phyloP scores from a whole-genome alignment of 2,113 vertebrate genomes.

The Archilochus colubris region DNA sequence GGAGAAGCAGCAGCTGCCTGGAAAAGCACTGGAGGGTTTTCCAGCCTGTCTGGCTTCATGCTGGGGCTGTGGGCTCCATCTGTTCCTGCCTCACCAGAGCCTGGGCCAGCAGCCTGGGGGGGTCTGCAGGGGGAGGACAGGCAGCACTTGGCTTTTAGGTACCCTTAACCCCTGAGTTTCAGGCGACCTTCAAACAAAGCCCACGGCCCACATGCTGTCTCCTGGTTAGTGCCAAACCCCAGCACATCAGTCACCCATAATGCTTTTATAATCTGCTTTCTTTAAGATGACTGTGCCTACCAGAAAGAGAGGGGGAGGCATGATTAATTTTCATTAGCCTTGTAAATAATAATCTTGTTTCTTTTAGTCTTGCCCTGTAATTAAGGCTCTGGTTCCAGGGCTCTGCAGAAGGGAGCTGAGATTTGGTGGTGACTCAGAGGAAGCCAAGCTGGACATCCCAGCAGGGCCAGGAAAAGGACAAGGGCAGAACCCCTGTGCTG shows the following conservation, averaged over 20 bases:
- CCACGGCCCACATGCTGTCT: not conserved
- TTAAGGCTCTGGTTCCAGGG: conserved; percentile 16
- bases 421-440: conserved; percentile 25
- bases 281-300: conserved; percentile 15
- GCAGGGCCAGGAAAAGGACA: not conserved
- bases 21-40: not conserved
- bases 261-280: conserved; percentile 14
- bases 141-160: not conserved
- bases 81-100: not conserved
- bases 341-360: conserved; percentile 56
- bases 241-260: not conserved
- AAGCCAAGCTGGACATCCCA: not conserved
- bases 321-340: conserved; percentile 62
- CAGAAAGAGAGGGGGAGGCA: conserved; percentile 15
- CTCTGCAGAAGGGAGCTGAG: conserved; percentile 20
- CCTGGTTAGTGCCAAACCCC: not conserved
- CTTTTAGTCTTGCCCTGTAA: conserved; percentile 35
- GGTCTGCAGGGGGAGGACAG: not conserved
- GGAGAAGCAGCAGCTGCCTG: conserved; percentile 29
- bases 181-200: not conserved
- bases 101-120: not conserved
- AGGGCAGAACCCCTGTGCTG: too few species aligned
- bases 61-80: not conserved
- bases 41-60: not conserved
- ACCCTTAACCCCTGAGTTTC: not conserved